Base-by-base conservation (phyloP, 2,113 vertebrate genomes). In the Cairina moschata region DNA sequence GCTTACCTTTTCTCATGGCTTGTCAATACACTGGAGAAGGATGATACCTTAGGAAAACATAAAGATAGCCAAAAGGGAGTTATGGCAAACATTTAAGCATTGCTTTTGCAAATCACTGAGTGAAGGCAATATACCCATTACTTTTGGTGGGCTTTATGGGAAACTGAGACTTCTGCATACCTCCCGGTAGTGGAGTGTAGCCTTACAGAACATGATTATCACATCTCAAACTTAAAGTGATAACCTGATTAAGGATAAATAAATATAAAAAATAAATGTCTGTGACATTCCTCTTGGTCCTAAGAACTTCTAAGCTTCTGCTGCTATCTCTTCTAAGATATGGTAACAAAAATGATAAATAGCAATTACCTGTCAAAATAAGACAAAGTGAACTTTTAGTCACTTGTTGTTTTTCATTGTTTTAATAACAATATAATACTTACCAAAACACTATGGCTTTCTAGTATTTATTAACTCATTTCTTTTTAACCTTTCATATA, bases 21-120 rank as follows among this genome's bases (percentile, higher is more conserved):
- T 93, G 62, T 94, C 86, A 85, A 77, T 32, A 18, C 38, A 67
- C 14, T 71, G 44, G n/a, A 91, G 67, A 94, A 81, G 26, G 86
- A 93, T 91, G 72, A 74, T 46, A 69, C 31, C 31, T 86, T 78
- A 82, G 44, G 18, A 74, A 92, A 89, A 69, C 17, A 76, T 50
- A 89, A 84, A 86, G 73, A 54, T 28, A 91, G 48, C 23, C 81
- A 62, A 86, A 84, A 89, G 81, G 67, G 74, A 89, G 62, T 82
- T 50, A 59, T 15, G 6, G 28, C 85, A 69, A 92, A 92, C 3
- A 2, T 87, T 42, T 76, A 62, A 72, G 6, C 40, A 72, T 76
- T 72, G 23, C 42, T 89, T 76, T 80, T 83, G 36, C 20, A 91
- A 69, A 44, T 82, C 8, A 55, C 73, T 71, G 40, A 55, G 14